A percentile compares a stretch with the other conserved stretches of the same genome.
These are phyloP conservation scores for Ctenoplectra terminalis DNA, from an alignment of 1,140 invertebrate genomes.

Conservation along the genomic window DNA sequence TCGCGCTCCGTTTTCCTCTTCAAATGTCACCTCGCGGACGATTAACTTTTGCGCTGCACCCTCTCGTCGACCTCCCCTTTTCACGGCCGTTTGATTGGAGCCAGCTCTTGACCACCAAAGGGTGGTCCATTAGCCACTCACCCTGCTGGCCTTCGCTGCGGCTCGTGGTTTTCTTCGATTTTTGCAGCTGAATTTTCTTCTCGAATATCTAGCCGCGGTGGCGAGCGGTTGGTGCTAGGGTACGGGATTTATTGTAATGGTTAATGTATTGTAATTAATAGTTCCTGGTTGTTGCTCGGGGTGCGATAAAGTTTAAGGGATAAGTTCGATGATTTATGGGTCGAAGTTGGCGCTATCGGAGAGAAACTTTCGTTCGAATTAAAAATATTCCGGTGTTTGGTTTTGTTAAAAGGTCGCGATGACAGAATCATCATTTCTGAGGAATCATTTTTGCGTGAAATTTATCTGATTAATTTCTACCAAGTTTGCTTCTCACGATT, in stretches of 20 bases:
- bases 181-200: not conserved
- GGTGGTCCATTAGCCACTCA: constrained; percentile 60
- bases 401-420: too few species aligned
- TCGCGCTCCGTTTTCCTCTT: constrained; percentile 57
- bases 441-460: too few species aligned
- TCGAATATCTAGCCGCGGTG: not conserved
- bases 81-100: constrained; percentile 64
- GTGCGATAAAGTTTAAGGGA: too few species aligned
- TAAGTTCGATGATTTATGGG: not conserved
- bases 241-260: not conserved
- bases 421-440: too few species aligned
- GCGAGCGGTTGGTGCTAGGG: not conserved
- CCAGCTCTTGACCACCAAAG: constrained; percentile 55
- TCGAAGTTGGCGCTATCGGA: not conserved
- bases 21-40: constrained; percentile 67
- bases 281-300: not conserved
- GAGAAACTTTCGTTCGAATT: not conserved
- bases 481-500: too few species aligned
- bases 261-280: not conserved
- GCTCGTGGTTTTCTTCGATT: not conserved
- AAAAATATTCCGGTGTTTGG: not conserved
- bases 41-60: constrained; percentile 63
- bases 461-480: too few species aligned
- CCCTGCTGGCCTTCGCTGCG: constrained; percentile 24
- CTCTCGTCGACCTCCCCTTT: constrained; percentile 26